These are phyloP conservation scores for Anoplophora glabripennis DNA, from an alignment of 1,140 invertebrate genomes.

Conservation along the genomic window DNA sequence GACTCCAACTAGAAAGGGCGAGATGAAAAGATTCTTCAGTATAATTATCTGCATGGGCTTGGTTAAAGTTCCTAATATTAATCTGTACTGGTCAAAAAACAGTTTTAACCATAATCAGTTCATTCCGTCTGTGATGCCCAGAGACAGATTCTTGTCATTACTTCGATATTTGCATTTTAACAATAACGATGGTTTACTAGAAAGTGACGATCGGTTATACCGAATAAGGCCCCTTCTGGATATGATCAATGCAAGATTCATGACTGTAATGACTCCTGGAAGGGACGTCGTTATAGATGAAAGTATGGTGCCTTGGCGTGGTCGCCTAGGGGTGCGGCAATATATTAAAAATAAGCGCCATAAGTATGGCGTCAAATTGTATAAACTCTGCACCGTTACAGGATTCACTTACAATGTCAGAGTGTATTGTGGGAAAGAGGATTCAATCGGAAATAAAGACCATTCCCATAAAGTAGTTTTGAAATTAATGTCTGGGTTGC, in stretches of 20 bases:
- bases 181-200: neutral
- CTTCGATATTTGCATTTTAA: neutral
- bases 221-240: neutral
- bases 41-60: neutral
- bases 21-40: neutral
- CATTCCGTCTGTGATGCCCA: neutral
- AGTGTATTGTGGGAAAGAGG: constrained; percentile 6
- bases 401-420: constrained; percentile 6
- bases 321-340: constrained; percentile 1
- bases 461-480: constrained; percentile 1
- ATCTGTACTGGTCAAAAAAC: neutral
- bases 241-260: neutral
- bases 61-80: neutral
- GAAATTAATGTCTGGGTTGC: constrained; percentile 1
- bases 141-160: neutral
- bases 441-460: neutral
- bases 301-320: constrained; percentile 1
- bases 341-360: constrained; percentile 1
- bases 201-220: constrained; percentile 2
- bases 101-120: neutral
- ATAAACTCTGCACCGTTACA: constrained; percentile 3
- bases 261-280: neutral
- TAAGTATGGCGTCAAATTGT: constrained; percentile 14
- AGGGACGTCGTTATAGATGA: neutral
- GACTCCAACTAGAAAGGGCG: neutral